Percentiles rank a stretch among this genome's conserved stretches.
These are phyloP conservation scores for Tricholauxania praeusta DNA, from an alignment of 2,888 invertebrate species.

Conservation along the genomic window DNA sequence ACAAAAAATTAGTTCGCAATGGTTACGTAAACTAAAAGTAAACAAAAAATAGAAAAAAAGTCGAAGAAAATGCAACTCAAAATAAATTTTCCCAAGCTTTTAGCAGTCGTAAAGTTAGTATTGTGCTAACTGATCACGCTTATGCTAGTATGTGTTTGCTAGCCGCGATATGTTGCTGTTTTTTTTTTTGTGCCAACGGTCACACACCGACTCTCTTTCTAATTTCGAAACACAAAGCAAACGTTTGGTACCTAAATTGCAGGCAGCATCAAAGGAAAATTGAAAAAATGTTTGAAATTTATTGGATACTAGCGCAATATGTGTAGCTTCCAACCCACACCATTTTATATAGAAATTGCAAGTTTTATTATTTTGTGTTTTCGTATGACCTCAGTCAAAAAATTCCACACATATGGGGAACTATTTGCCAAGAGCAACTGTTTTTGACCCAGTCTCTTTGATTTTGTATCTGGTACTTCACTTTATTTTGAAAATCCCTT, in stretches of 20 bases:
- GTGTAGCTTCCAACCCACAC: too few species aligned
- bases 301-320: too few species aligned
- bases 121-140: too few species aligned
- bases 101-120: background rate
- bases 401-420: too few species aligned
- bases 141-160: conserved; percentile 23
- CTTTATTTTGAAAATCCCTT: too few species aligned
- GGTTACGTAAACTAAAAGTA: background rate
- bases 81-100: background rate
- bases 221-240: background rate
- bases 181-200: conserved; percentile 39
- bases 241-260: too few species aligned
- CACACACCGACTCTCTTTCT: conserved; percentile 15
- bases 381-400: too few species aligned
- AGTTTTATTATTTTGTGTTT: too few species aligned
- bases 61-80: background rate
- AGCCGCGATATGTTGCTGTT: conserved; percentile 36
- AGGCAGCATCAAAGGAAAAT: conserved; percentile 8
- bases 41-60: background rate
- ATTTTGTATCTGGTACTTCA: too few species aligned
- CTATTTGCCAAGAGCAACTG: too few species aligned
- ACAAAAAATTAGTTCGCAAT: background rate
- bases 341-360: too few species aligned
- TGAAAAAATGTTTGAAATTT: background rate
- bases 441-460: too few species aligned